A percentile compares a stretch with the other conserved stretches of the same genome.
Conservation (phyloP, 2,113 vertebrate genomes). For the Rhinoptilus africanus region DNA sequence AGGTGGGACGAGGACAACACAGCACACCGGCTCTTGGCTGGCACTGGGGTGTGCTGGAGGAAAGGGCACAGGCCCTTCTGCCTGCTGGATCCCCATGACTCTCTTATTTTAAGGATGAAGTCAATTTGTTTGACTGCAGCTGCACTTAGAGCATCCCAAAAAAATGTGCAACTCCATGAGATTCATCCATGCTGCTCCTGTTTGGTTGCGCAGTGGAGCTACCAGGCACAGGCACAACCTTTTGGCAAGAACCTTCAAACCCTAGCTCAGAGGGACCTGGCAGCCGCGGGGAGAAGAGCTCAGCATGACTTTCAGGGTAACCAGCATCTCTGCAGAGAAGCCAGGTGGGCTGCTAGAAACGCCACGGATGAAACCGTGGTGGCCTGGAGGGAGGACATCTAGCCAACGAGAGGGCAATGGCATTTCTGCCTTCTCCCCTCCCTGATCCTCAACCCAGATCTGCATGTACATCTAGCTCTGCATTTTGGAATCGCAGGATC, state of each 20-base stretch:
- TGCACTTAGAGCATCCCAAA: background rate
- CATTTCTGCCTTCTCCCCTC: background rate
- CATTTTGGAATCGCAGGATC: background rate
- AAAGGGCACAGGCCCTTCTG: background rate
- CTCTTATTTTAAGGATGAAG: background rate
- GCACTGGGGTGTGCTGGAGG: accelerated
- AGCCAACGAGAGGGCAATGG: accelerated
- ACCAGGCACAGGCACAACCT: background rate
- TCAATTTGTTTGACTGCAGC: background rate
- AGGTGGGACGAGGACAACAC: background rate
- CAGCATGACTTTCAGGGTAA: background rate
- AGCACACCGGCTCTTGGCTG: background rate
- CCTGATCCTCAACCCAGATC: background rate
- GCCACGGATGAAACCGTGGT: accelerated
- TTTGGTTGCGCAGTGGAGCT: background rate
- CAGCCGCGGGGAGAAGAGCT: background rate
- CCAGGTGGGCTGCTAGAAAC: background rate
- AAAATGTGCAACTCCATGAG: too few relatives aligned
- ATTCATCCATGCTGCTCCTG: background rate
- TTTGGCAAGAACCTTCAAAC: background rate
- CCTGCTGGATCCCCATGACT: background rate
- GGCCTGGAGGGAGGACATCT: background rate
- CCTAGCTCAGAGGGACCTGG: background rate
- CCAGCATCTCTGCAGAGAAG: background rate
- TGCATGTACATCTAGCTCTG: background rate